phyloP scores from a whole-genome alignment of 2,113 vertebrate species.

The Pelobates fuscus region DNA sequence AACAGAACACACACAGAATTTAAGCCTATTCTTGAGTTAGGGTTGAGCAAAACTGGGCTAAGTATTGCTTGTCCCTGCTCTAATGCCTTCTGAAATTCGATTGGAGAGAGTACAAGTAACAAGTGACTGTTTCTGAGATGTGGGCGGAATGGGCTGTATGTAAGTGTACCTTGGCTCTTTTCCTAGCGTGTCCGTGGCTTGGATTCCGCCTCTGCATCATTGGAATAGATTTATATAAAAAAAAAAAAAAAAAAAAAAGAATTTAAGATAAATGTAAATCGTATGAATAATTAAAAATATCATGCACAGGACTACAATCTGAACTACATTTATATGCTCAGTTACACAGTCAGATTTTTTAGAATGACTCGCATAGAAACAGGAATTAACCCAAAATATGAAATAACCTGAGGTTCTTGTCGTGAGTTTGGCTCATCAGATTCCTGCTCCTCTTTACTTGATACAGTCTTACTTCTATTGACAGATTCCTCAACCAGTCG shows the following conservation, averaged over 20 bases:
- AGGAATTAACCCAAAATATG: not conserved
- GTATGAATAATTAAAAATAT: not conserved
- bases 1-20: too few species aligned
- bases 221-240: conserved; percentile 39
- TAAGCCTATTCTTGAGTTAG: too few species aligned
- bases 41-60: too few species aligned
- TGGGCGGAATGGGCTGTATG: conserved; percentile 24
- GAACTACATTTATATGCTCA: too few species aligned
- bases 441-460: conserved; percentile 78
- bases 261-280: conserved; percentile 5
- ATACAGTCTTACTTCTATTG: conserved; percentile 73
- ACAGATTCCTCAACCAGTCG: conserved; percentile 77
- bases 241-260: not conserved
- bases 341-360: too few species aligned
- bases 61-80: too few species aligned
- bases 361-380: too few species aligned
- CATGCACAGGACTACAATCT: not conserved
- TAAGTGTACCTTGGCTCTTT: conserved; percentile 90
- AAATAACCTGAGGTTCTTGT: conserved; percentile 73
- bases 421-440: conserved; percentile 67
- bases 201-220: conserved; percentile 82
- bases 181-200: conserved; percentile 90
- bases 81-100: too few species aligned
- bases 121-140: not conserved
- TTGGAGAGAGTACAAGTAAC: conserved; percentile 2